Evolutionary conservation across 2,797 vertebrate genomes (phyloP).

Genomic region (Hippoglossus hippoglossus): DNA sequence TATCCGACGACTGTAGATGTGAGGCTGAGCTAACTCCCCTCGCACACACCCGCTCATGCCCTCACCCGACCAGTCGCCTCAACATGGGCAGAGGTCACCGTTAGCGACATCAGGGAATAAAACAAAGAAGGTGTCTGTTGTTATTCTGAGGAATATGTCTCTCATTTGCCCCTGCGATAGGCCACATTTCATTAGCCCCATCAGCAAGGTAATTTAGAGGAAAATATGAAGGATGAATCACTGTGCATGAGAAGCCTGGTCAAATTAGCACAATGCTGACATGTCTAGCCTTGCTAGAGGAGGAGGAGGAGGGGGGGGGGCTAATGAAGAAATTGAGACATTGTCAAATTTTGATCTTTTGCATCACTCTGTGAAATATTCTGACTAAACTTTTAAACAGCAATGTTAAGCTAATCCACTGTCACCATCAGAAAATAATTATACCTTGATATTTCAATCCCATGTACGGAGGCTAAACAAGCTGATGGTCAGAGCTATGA

Average conservation of each 20-base stretch:
- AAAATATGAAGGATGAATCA: constrained; percentile 74
- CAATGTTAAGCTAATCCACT: background rate
- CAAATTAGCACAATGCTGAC: constrained; percentile 51
- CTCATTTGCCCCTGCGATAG: constrained; percentile 31
- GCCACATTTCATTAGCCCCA: constrained; percentile 71
- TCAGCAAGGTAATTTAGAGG: constrained; percentile 70
- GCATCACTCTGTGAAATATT: background rate
- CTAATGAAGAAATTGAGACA: constrained; percentile 57
- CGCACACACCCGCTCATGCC: background rate
- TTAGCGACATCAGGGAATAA: constrained; percentile 59
- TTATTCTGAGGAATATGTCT: constrained; percentile 60
- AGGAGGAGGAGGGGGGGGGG: background rate
- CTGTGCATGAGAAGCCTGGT: constrained; percentile 63
- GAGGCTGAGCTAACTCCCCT: background rate
- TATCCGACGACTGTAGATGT: constrained; percentile 5
- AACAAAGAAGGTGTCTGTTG: constrained; percentile 50
- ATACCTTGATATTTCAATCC: background rate
- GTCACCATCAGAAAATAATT: background rate
- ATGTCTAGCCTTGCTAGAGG: constrained; percentile 33
- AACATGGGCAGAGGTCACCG: constrained; percentile 51
- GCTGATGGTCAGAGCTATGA: constrained; percentile 1
- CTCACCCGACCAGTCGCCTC: constrained; percentile 4
- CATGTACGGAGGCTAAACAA: background rate
- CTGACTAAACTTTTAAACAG: background rate
- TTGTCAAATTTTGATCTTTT: constrained; percentile 33